Base-by-base conservation (phyloP, 1,140 invertebrate genomes). In the Stratiolaelaps scimitus region DNA sequence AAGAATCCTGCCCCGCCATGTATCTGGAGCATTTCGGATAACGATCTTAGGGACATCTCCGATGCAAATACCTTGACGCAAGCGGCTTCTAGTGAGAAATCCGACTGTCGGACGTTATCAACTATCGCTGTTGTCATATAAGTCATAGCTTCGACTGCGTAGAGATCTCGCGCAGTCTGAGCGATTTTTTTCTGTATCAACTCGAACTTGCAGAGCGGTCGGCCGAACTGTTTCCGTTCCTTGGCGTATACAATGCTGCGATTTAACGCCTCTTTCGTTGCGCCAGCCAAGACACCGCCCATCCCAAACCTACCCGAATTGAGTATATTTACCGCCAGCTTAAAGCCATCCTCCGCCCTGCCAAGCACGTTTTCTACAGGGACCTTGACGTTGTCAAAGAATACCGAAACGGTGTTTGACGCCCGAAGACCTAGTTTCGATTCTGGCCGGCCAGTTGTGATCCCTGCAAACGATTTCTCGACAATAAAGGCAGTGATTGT, bases 241-340 rank as follows among this genome's bases (percentile, higher is more conserved):
- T 85, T 86, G 20, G 93, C 93, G 79, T 92, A 88, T 47, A 94
- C 89, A 20, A 89, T 83, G 1, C 94, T 89, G 78, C 91, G 88
- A 72, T 84, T 80, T 44, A 95, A 89, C 68, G 88, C 92, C 47
- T 81, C 78, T 71, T 84, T 83, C 90, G 95, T 94, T 0, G 92
- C 95, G 64, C 95, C 95, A 7, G 89, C 82, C 30, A 97, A 77
- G 46, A 85, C 88, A 23, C 92, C 92, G 56, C 86, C 89, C 93
- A 98, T 99, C 68, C 95, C 94, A 80, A 98, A 99, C 66, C 95
- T 80, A 26, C 96, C 96, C 78, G 95, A 98, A 76, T 99, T 99
- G 15, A 99, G 79, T 75, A 99, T 98, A 74, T 93, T 93, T 91
- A 99, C 98, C 5, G 96, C 96, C 67, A 98, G 85, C 81, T 98